Evolutionary conservation across 2,113 vertebrate species (phyloP).

Genomic region (Burhinus oedicnemus): DNA sequence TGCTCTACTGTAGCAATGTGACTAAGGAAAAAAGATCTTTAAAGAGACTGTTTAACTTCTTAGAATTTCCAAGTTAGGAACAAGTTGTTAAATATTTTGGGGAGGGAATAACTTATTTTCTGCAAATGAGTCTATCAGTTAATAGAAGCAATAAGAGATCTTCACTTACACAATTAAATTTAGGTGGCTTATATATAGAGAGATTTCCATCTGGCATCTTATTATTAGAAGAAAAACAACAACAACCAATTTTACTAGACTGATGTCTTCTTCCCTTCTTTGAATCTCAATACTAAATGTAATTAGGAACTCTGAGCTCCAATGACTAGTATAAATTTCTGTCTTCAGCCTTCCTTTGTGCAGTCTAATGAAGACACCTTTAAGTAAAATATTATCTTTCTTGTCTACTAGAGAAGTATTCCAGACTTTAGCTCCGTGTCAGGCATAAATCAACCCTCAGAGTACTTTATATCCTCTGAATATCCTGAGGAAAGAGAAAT

Average conservation of each 20-base stretch:
- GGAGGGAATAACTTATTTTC: background rate
- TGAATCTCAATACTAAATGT: conserved; percentile 43
- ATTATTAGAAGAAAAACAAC: conserved; percentile 36
- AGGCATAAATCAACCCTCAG: conserved; percentile 83
- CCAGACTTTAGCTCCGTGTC: conserved; percentile 70
- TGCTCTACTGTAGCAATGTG: background rate
- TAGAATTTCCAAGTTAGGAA: background rate
- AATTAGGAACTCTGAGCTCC: conserved; percentile 45
- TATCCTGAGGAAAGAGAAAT: conserved; percentile 79
- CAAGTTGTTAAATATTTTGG: background rate
- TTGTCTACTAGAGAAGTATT: conserved; percentile 55
- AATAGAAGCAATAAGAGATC: background rate
- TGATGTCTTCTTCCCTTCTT: conserved; percentile 3
- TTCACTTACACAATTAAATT: conserved; percentile 30
- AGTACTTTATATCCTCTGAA: conserved; percentile 74
- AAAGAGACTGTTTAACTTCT: background rate
- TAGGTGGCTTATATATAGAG: background rate
- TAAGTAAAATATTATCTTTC: conserved; percentile 61
- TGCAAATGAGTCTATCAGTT: conserved; percentile 6
- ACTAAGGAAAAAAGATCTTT: background rate
- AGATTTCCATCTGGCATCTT: conserved; percentile 5
- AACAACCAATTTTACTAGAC: conserved; percentile 17
- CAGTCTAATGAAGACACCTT: conserved; percentile 57
- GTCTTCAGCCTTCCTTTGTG: conserved; percentile 27
- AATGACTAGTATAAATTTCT: conserved; percentile 43